A percentile compares a stretch with the other conserved stretches of the same genome.
Evolutionary conservation across 2,888 invertebrate species (phyloP).

Genomic region (Pandemis cinnamomeana): DNA sequence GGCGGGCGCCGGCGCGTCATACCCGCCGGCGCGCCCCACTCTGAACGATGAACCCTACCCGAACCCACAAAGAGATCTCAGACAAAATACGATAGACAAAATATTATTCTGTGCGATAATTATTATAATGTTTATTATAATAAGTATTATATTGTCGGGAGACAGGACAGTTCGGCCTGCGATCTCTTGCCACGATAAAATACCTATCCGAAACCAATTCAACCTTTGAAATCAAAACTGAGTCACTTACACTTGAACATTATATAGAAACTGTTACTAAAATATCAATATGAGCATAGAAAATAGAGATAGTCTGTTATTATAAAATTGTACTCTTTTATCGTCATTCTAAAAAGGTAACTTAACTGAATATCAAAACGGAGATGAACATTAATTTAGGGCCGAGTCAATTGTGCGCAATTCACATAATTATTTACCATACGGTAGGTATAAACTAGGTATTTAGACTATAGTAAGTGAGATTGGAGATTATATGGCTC

Average conservation of each 20-base stretch:
- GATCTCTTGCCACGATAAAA: constrained; percentile 57
- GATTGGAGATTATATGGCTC: constrained; percentile 4
- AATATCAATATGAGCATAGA: constrained; percentile 33
- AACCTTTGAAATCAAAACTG: constrained; percentile 61
- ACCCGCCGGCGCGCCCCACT: constrained; percentile 1
- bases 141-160: constrained; percentile 35
- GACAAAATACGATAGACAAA: constrained; percentile 48
- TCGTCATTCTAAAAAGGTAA: constrained; percentile 20
- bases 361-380: constrained; percentile 33
- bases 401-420: constrained; percentile 12
- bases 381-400: constrained; percentile 23
- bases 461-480: neutral
- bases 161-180: constrained; percentile 48
- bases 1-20: neutral
- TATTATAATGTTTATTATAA: constrained; percentile 42
- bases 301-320: constrained; percentile 32
- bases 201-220: constrained; percentile 51
- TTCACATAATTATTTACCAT: neutral
- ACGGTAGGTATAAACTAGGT: neutral
- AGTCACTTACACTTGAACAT: constrained; percentile 51
- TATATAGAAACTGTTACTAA: constrained; percentile 24
- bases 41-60: constrained; percentile 43
- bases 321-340: constrained; percentile 37
- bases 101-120: constrained; percentile 56
- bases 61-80: constrained; percentile 56